Evolutionary conservation across 2,113 vertebrate species (phyloP), one percentile per base, ranked within the genome.

Genomic region (Pelusios castaneus): DNA sequence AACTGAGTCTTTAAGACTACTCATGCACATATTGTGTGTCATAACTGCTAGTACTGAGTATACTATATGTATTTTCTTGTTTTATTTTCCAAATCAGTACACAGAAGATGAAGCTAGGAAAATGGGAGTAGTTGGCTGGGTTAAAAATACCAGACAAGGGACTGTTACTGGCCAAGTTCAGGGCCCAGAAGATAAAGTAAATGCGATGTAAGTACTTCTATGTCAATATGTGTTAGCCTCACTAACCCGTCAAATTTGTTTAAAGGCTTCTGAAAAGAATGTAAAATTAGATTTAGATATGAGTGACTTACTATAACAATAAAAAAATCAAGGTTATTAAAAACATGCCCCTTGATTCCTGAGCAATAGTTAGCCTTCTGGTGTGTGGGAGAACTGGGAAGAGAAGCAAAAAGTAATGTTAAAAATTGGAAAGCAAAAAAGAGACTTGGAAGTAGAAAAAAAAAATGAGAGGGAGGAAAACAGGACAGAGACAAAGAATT

Each of bases 111-210:
- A 99, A 97, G 99, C 98, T 12, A 98, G 97, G 89, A 98, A 98
- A 29, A 97, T 98, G 19, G 99, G 99, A 43, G 97, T 99, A 95
- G 99, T 99, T 70, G 99, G 99, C 96, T 99, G 99, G 99, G 99
- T 99, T 96, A 99, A 98, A 98, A 99, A 99, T 85, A 99, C 99
- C 85, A 95, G 96, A 55, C 80, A 98, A 47, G 99, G 99, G 84
- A 99, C 99, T 0, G 99, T 99, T 95, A 97, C 97, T n/a, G 99
- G 99, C 16, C 99, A 99, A 90, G 98, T 99, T 17, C 99, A 99
- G 92, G 99, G 99, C 63, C 99, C 98, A 0, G 98, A 98, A 76
- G 97, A 98, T 27, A 98, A 93, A 95, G 98, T 99, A 89, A 97
- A 98, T 89, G 98, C 98, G 80, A 99, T 99, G 99, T 99, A 98